Evolutionary conservation across 1,140 invertebrate genomes (phyloP).

Genomic region (Drosophila guanche): DNA sequence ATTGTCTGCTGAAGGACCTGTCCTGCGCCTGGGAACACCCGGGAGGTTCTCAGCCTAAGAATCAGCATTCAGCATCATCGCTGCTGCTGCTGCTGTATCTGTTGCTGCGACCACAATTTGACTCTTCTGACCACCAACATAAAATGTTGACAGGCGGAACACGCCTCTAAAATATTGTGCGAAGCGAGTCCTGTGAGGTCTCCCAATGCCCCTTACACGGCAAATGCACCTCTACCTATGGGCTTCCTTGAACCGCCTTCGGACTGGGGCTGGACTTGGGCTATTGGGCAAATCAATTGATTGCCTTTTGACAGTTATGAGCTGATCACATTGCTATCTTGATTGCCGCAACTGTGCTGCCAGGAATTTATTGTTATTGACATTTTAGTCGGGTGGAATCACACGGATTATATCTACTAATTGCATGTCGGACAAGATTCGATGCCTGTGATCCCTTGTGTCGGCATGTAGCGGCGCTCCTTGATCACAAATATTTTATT

Average conservation of each 20-base stretch:
- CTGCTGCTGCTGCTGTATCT: constrained; percentile 45
- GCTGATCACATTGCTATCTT: constrained; percentile 60
- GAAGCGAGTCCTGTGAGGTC: constrained; percentile 69
- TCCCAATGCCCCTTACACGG: not conserved
- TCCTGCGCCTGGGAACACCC: constrained; percentile 63
- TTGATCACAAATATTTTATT: constrained; percentile 50
- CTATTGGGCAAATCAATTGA: constrained; percentile 61
- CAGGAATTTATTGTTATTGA: constrained; percentile 79
- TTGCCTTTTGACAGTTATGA: constrained; percentile 75
- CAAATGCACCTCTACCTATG: too few species aligned
- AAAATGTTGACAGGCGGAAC: constrained; percentile 82
- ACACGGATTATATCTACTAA: constrained; percentile 81
- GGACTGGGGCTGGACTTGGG: constrained; percentile 16
- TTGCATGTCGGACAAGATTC: constrained; percentile 31
- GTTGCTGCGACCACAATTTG: constrained; percentile 73
- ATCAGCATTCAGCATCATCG: not conserved
- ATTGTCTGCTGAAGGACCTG: constrained; percentile 63
- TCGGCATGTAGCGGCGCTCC: constrained; percentile 36
- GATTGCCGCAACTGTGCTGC: constrained; percentile 51
- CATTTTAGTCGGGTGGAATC: constrained; percentile 74
- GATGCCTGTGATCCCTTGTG: constrained; percentile 21
- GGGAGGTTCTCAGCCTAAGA: constrained; percentile 61
- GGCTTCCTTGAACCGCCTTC: too few species aligned
- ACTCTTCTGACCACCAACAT: constrained; percentile 76
- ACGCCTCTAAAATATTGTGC: constrained; percentile 82